Percentiles rank a stretch among this genome's conserved stretches.
phyloP scores from a whole-genome alignment of 1,140 invertebrate genomes.

The Cydia pomonella region DNA sequence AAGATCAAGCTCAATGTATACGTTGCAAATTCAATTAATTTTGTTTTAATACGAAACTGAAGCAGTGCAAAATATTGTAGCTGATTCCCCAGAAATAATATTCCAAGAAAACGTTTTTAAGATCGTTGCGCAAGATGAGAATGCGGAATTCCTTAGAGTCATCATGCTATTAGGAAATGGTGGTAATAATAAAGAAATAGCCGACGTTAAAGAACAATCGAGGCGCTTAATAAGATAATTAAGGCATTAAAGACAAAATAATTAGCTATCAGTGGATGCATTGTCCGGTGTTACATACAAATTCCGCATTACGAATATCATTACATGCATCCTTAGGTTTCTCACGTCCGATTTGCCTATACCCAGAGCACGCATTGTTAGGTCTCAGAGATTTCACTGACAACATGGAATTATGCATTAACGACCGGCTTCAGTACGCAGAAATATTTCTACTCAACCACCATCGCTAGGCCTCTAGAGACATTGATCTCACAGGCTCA shows the following conservation, averaged over 20 bases:
- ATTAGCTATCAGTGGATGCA: constrained; percentile 49
- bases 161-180: constrained; percentile 28
- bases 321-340: constrained; percentile 51
- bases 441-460: constrained; percentile 14
- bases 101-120: constrained; percentile 18
- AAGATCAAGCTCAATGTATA: constrained; percentile 8
- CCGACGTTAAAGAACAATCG: constrained; percentile 6
- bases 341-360: constrained; percentile 52
- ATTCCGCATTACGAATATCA: constrained; percentile 57
- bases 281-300: constrained; percentile 46
- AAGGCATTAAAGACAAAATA: constrained; percentile 31
- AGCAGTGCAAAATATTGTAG: background rate
- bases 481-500: background rate
- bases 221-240: constrained; percentile 15
- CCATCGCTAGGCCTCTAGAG: background rate
- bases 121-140: constrained; percentile 9
- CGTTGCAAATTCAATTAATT: constrained; percentile 13
- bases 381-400: constrained; percentile 61
- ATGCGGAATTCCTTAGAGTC: constrained; percentile 16
- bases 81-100: background rate
- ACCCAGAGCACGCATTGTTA: constrained; percentile 40
- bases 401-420: constrained; percentile 69
- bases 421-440: constrained; percentile 47
- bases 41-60: background rate
- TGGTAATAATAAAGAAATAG: constrained; percentile 13